These are phyloP conservation scores for Mactra quadrangularis DNA, from an alignment of 1,140 invertebrate species.

Conservation along the genomic window DNA sequence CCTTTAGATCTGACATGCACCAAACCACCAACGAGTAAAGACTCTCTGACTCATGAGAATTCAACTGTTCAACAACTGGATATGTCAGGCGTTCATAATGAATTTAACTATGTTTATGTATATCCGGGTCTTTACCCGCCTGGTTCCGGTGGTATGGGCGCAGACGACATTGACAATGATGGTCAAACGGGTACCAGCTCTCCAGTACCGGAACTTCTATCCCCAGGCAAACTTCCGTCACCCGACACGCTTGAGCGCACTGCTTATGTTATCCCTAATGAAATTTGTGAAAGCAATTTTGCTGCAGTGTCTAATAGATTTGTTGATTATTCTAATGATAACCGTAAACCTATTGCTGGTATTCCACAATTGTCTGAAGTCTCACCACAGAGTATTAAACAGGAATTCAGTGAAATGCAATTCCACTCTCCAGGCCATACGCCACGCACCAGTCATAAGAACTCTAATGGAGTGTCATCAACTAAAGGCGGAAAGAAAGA, in stretches of 20 bases:
- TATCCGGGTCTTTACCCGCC: conserved; percentile 48
- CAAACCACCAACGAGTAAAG: background rate
- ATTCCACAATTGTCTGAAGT: background rate
- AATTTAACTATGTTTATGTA: conserved; percentile 56
- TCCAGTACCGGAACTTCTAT: conserved; percentile 45
- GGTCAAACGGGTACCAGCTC: conserved; percentile 5
- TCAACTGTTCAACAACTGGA: conserved; percentile 30
- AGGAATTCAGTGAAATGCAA: conserved; percentile 15
- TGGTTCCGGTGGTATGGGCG: background rate
- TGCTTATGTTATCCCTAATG: conserved; percentile 14
- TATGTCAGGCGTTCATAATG: conserved; percentile 25
- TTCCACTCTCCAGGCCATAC: background rate
- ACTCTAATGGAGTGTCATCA: background rate
- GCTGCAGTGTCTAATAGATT: background rate
- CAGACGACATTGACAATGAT: conserved; percentile 36
- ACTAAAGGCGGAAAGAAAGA: conserved; percentile 37
- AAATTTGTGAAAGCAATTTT: background rate
- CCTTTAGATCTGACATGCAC: conserved; percentile 44
- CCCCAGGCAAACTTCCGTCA: conserved; percentile 23
- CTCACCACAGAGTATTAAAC: conserved; percentile 30
- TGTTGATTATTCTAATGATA: background rate
- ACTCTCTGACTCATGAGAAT: conserved; percentile 10
- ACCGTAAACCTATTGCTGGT: background rate
- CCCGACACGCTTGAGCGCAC: conserved; percentile 20
- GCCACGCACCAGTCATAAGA: background rate